These are phyloP conservation scores for Burhinus bistriatus DNA, from an alignment of 2,113 vertebrate species.

Conservation along the genomic window DNA sequence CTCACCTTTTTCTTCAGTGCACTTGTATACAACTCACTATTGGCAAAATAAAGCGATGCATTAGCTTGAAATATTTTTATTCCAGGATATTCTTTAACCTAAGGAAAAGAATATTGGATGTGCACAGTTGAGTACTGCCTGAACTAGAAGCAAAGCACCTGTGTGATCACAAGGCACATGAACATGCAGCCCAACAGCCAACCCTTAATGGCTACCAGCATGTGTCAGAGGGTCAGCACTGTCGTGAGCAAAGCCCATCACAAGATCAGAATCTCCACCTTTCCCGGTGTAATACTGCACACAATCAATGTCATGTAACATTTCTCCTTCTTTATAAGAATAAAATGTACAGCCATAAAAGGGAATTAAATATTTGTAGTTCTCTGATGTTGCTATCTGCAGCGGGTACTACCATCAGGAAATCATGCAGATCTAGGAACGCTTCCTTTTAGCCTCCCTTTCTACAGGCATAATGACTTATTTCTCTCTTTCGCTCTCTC, in stretches of 20 bases:
- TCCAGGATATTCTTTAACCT: constrained; percentile 86
- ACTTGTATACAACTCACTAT: constrained; percentile 88
- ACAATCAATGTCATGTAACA: neutral
- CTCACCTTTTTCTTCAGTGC: constrained; percentile 90
- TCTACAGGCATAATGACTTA: neutral
- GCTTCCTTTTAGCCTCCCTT: neutral
- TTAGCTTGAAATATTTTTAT: constrained; percentile 98
- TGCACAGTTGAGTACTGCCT: neutral
- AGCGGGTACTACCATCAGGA: neutral
- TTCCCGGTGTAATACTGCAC: neutral
- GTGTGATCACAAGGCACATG: neutral
- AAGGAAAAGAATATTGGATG: neutral
- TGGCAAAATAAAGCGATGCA: constrained; percentile 94
- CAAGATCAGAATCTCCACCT: neutral
- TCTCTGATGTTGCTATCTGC: neutral
- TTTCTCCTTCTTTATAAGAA: neutral
- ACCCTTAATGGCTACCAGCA: neutral
- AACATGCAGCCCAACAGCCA: neutral
- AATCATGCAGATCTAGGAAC: neutral
- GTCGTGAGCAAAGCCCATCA: neutral
- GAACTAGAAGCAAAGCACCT: neutral
- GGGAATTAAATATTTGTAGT: neutral
- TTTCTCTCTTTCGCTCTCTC: neutral
- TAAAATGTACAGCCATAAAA: neutral
- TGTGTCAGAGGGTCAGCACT: neutral